Evolutionary conservation across 2,888 invertebrate species (phyloP), one percentile per base, ranked within the genome.

Genomic region (Nebria salina): DNA sequence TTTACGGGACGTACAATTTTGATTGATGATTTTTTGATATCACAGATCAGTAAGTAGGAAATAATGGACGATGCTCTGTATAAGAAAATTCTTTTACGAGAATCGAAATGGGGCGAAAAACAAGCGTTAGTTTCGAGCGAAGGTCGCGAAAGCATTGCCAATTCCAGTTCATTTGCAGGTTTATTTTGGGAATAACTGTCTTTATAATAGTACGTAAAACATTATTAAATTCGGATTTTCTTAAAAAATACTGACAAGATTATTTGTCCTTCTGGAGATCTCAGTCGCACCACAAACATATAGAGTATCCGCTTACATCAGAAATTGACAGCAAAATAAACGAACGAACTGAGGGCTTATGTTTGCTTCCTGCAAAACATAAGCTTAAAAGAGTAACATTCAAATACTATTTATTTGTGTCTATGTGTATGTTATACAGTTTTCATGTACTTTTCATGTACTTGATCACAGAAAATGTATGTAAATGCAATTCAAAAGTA

Each of bases 11-110:
- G 15, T 13, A 13, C 42, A 3, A 15, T n/a, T 42, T 73, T 73
- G 73, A 73, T 73, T 73, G 73, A 73, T 73, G 73, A 13, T 5
- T 73, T 73, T 73, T 73, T 73, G 73, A 73, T 73, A 73, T 43
- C 15, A 41, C 41, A 34, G 41, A 73, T 73, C 73, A 41, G 41
- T 73, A 73, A 73, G n/a, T 25, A 73, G 73, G 42, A 73, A 73
- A 73, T 41, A 73, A 73, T 73, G 13, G 73, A 73, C 73, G 42
- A 5, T 66, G 20, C 8, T 66, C 66, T 66, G n/a, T 25, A 25
- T 54, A 54, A 54, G 7, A 54, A 8, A 8, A 54, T 54, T 54
- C 2, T 13, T 54, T 54, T 11, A 13, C 54, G 7, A 54, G 54
- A 54, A 8, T 11, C 13, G 54, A 6, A 34, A 54, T 13, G 13